phyloP scores from a whole-genome alignment of 2,888 invertebrate genomes.

The Ectemnius lituratus region DNA sequence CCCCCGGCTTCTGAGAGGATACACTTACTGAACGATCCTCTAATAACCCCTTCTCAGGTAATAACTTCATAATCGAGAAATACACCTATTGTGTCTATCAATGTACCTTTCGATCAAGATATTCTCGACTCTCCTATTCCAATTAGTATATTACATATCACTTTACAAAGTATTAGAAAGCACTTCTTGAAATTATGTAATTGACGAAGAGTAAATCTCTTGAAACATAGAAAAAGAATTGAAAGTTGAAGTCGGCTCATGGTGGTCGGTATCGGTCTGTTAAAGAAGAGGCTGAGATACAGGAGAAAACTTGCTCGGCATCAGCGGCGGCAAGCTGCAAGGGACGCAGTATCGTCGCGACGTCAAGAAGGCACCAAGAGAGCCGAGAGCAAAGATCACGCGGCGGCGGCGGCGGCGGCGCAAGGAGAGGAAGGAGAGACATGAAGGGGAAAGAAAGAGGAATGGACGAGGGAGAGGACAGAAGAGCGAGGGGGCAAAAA shows the following conservation, averaged over 20 bases:
- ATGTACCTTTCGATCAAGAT: too few relatives aligned
- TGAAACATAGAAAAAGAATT: slow-evolving; percentile 35
- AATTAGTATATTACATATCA: slow-evolving; percentile 5
- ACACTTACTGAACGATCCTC: too few relatives aligned
- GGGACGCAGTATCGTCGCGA: not conserved
- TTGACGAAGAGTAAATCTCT: slow-evolving; percentile 57
- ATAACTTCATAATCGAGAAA: slow-evolving; percentile 14
- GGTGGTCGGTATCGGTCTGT: slow-evolving; percentile 13
- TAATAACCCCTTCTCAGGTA: too few relatives aligned
- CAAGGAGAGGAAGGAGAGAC: too few relatives aligned
- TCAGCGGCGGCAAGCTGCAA: not conserved
- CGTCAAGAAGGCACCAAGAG: slow-evolving; percentile 2
- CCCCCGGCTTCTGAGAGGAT: too few relatives aligned
- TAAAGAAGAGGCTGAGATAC: not conserved
- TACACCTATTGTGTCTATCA: not conserved
- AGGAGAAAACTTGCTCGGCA: slow-evolving; percentile 4
- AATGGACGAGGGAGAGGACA: not conserved
- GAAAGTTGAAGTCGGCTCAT: not conserved
- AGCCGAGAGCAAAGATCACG: not conserved
- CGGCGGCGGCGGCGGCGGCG: too few relatives aligned
- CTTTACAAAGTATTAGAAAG: not conserved
- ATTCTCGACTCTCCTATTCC: too few relatives aligned
- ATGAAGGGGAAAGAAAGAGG: too few relatives aligned
- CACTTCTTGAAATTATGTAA: too few relatives aligned
- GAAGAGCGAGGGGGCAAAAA: not conserved